phyloP scores from a whole-genome alignment of 2,888 invertebrate species.

The Cybosia mesomella region DNA sequence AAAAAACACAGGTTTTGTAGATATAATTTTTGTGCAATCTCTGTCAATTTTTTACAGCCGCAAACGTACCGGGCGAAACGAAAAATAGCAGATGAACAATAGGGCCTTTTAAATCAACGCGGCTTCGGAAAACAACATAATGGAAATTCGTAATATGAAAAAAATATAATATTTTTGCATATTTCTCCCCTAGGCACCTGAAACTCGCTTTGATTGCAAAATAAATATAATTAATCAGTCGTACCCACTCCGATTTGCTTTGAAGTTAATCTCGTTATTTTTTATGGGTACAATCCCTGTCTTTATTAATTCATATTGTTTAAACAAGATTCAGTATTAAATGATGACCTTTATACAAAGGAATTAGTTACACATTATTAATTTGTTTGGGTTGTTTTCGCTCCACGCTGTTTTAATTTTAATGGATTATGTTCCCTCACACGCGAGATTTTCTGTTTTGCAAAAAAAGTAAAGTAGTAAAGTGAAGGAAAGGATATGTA shows the following conservation, averaged over 20 bases:
- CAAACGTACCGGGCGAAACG: constrained; percentile 9
- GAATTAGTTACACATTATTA: constrained; percentile 40
- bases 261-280: constrained; percentile 43
- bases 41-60: constrained; percentile 15
- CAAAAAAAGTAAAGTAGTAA: too few species aligned
- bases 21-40: constrained; percentile 11
- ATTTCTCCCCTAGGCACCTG: constrained; percentile 27
- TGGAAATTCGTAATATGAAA: constrained; percentile 28
- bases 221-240: constrained; percentile 45
- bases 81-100: constrained; percentile 16
- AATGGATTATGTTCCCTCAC: not conserved
- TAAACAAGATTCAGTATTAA: constrained; percentile 33
- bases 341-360: constrained; percentile 23
- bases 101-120: constrained; percentile 14
- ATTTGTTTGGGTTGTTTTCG: constrained; percentile 21
- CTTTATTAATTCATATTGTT: constrained; percentile 45
- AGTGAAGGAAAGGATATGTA: not conserved
- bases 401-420: constrained; percentile 8
- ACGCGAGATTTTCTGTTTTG: not conserved
- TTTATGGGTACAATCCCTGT: constrained; percentile 25
- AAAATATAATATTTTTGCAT: constrained; percentile 24
- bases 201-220: constrained; percentile 35
- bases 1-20: constrained; percentile 1
- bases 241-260: constrained; percentile 28
- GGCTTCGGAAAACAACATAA: constrained; percentile 30